These are phyloP conservation scores for Lithosia quadra DNA, from an alignment of 2,888 invertebrate genomes.

Conservation along the genomic window DNA sequence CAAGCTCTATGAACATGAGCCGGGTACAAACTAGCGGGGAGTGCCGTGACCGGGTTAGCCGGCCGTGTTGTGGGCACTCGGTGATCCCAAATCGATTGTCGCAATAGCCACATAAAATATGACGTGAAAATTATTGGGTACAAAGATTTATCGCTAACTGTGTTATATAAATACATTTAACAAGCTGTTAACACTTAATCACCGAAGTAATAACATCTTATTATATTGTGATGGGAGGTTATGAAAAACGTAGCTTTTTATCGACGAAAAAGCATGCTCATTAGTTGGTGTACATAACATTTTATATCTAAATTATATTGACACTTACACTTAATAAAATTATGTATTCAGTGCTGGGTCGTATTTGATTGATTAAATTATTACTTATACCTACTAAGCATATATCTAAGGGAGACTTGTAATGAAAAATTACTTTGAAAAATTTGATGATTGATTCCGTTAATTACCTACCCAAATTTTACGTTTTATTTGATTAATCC, in stretches of 20 bases:
- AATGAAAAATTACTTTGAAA: background rate
- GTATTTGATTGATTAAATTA: background rate
- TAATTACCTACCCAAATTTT: background rate
- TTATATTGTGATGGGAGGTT: background rate
- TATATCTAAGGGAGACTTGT: background rate
- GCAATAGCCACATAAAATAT: constrained; percentile 30
- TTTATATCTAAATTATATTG: background rate
- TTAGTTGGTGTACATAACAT: background rate
- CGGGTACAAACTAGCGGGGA: constrained; percentile 45
- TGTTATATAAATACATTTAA: background rate
- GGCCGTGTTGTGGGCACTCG: constrained; percentile 14
- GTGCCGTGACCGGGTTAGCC: constrained; percentile 61
- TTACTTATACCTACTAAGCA: too few relatives aligned
- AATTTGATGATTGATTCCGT: too few relatives aligned
- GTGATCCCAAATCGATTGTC: constrained; percentile 41
- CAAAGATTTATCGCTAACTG: background rate
- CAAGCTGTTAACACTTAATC: background rate
- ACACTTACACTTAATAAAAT: background rate
- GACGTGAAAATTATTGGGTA: constrained; percentile 33
- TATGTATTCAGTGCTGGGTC: background rate
- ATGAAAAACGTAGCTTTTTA: background rate
- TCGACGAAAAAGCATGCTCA: background rate
- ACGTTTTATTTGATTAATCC: background rate
- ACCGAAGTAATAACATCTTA: background rate
- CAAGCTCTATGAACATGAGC: constrained; percentile 11